Base-by-base conservation (phyloP, 1,140 invertebrate species). In the Bombus confusus region DNA sequence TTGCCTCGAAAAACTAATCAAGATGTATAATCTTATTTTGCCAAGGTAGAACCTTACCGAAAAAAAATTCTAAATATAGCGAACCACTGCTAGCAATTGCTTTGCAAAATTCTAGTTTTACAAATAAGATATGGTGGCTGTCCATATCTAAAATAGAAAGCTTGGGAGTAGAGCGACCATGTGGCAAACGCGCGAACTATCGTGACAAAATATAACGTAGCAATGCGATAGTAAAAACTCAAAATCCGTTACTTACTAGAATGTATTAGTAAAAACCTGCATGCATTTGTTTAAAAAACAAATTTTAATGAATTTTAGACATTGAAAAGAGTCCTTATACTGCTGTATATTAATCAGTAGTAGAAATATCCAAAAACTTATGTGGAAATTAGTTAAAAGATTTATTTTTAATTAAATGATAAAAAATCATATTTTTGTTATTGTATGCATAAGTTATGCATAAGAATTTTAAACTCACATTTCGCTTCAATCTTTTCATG, bases 111-210 rank as follows among this genome's bases (percentile, higher is more conserved):
- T 84, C n/a, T 82, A 77, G 43, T 78, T 88, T 84, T 78, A 59
- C 74, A 86, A 83, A 66, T 57, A 80, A 80, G 62, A 57, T 64
- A 88, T 52, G 69, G 80, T 83, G 69, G 74, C 64, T 68, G 66
- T 80, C 78, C 80, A 79, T 87, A 86, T 88, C 77, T 82, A 87
- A 83, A 80, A 86, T 72, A 83, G 80, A 85, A 73, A 86, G 84
- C 90, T 90, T 91, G 85, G 90, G 71, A 88, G 5, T 87, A 85
- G 85, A 91, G 86, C 85, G 86, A 66, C 43, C 74, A 9, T 12
- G 84, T 80, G 91, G 85, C 81, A 86, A 86, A 85, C 25, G 18
- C 57, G 68, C 25, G 73, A 88, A 87, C 85, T 88, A 83, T 75
- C 0, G 2, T 64, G 8, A 41, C 28, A 25, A 76, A 41, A 83